Evolutionary conservation across 2,888 invertebrate species (phyloP), one percentile per base, ranked within the genome.

Genomic region (Pseudococcus viburni): DNA sequence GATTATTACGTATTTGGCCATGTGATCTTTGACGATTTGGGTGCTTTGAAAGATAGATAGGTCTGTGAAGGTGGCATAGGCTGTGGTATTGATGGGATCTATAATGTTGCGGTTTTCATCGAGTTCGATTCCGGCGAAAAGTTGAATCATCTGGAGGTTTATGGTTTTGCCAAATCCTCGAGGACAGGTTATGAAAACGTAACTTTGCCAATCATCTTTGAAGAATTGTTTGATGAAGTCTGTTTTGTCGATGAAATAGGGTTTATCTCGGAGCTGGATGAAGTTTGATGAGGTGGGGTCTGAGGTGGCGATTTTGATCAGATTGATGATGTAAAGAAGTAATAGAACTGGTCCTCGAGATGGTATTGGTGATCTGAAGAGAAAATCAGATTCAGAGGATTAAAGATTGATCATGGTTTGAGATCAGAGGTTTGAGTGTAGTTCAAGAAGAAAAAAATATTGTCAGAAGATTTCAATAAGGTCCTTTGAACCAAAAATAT

Each of bases 141-240:
- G 17, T 17, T 73, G 33, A 17, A 73, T 26, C 73, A 73, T 73
- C 33, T 73, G 73, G 4, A 73, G 17, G 15, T 73, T 73, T 0
- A 8, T 33, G 33, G 73, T 73, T 73, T 73, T 73, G 17, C 73
- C 15, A 15, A 73, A 73, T 0, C 73, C 73, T 73, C 73, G 73
- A 33, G 73, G 73, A 33, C 33, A 39, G 0, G 33, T 73, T 3
- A 73, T 33, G 73, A 73, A 73, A 7, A 15, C 11, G 9, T 73
- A 73, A 33, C 73, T 73, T 5, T 33, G 73, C 73, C 73, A 73
- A 17, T 73, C 73, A 5, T 73, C 73, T 73, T 73, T 17, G 73
- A 73, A 73, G 39, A 73, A 73, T 17, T 73, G 15, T 33, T 33
- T 33, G 12, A 73, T 73, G 15, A 73, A 19, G 26, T 73, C 39